Evolutionary conservation across 1,140 invertebrate genomes (phyloP).

Genomic region (Venustaconcha ellipsiformis): DNA sequence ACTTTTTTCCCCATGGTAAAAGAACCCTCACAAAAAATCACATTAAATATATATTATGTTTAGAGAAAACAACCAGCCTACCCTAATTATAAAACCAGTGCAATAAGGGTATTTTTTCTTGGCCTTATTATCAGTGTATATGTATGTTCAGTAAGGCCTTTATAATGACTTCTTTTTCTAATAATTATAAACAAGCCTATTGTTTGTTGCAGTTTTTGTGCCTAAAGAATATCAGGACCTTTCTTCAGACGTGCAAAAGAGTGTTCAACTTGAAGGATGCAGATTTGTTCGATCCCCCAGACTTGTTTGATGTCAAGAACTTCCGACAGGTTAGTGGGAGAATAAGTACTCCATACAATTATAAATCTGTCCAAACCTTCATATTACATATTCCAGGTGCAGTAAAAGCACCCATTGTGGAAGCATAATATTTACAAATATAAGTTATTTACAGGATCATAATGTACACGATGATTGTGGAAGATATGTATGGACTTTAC

Average conservation of each 20-base stretch:
- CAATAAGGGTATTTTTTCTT: no score
- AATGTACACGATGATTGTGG: no score
- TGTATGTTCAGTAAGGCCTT: background rate
- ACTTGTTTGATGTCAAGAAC: constrained; percentile 94
- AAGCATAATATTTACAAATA: no score
- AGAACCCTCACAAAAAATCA: no score
- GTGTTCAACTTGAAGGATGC: constrained; percentile 84
- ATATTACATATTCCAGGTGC: no score
- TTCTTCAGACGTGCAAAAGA: constrained; percentile 86
- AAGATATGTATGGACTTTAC: no score
- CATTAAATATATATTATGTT: no score
- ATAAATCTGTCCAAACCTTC: background rate
- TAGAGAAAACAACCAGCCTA: no score
- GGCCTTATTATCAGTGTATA: background rate
- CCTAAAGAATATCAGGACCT: constrained; percentile 92
- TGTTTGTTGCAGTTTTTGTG: constrained; percentile 86
- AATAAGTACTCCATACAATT: constrained; percentile 4
- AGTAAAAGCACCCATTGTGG: no score
- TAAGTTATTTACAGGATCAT: no score
- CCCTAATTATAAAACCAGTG: no score
- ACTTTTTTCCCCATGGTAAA: no score
- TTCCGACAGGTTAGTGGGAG: constrained; percentile 77
- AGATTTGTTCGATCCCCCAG: constrained; percentile 92
- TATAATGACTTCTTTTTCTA: background rate
- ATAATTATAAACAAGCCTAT: background rate